These are phyloP conservation scores for Acronicta leporina DNA, from an alignment of 2,888 invertebrate genomes.

Conservation along the genomic window DNA sequence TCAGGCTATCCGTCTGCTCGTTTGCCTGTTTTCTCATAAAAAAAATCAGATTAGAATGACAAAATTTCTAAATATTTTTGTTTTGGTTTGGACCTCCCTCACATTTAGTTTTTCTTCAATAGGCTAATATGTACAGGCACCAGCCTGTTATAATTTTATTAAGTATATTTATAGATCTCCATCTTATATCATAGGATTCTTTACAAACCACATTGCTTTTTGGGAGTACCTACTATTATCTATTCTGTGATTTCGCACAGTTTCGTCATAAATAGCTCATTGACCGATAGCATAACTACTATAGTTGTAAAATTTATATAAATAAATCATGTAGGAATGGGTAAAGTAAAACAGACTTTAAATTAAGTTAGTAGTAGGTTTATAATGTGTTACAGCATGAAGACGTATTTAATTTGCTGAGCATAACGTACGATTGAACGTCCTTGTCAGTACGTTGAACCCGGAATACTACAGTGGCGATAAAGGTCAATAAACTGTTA, in stretches of 20 bases:
- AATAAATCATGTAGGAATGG: slow-evolving; percentile 35
- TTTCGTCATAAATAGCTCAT: slow-evolving; percentile 58
- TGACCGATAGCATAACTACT: slow-evolving; percentile 68
- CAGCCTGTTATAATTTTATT: too few relatives aligned
- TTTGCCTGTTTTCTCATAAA: too few relatives aligned
- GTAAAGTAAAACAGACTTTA: slow-evolving; percentile 54
- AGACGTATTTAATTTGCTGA: slow-evolving; percentile 64
- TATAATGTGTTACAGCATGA: slow-evolving; percentile 45
- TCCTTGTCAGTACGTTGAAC: slow-evolving; percentile 83
- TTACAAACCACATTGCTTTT: slow-evolving; percentile 22
- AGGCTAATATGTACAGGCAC: too few relatives aligned
- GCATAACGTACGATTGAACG: slow-evolving; percentile 71
- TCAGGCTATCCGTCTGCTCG: too few relatives aligned
- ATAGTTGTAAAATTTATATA: slow-evolving; percentile 66
- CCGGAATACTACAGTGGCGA: slow-evolving; percentile 78
- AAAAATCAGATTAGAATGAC: too few relatives aligned
- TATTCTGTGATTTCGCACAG: slow-evolving; percentile 6
- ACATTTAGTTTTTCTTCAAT: too few relatives aligned
- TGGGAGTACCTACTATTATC: slow-evolving; percentile 14
- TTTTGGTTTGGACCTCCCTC: too few relatives aligned
- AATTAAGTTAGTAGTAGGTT: slow-evolving; percentile 20
- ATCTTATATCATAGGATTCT: too few relatives aligned
- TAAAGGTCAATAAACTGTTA: slow-evolving; percentile 76
- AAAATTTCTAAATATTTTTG: too few relatives aligned
- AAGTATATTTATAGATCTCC: too few relatives aligned